Conservation (phyloP, 1,140 invertebrate genomes). For the Drosophila chauvacae region DNA sequence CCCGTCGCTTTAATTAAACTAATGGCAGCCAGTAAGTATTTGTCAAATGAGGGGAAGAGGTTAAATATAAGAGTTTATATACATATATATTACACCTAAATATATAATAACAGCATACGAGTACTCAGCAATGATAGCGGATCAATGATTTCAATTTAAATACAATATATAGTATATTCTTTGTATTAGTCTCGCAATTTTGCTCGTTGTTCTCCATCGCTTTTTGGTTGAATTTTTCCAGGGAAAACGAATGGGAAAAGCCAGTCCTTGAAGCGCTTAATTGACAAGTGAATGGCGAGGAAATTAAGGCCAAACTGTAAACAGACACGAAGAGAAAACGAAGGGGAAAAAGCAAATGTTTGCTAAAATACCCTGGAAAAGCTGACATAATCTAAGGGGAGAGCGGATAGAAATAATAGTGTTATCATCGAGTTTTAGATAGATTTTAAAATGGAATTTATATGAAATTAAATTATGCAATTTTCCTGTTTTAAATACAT, state of each 20-base stretch:
- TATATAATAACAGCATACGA: neutral
- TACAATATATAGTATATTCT: neutral
- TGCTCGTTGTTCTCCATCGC: neutral
- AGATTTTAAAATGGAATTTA: neutral
- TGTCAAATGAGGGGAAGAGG: neutral
- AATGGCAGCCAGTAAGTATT: constrained; percentile 25
- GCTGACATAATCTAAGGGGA: neutral
- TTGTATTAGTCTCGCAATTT: neutral
- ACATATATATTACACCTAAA: neutral
- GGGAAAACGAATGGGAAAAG: constrained; percentile 9
- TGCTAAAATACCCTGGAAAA: neutral
- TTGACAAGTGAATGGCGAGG: constrained; percentile 72
- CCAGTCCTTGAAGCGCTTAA: constrained; percentile 70
- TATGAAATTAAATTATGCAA: no score
- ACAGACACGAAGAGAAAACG: constrained; percentile 21
- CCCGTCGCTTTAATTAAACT: constrained; percentile 37
- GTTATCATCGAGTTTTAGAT: neutral
- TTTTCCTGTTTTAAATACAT: no score
- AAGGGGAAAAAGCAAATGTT: neutral
- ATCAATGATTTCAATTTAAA: neutral
- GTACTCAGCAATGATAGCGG: neutral
- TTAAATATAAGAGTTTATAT: neutral
- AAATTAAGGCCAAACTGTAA: constrained; percentile 57
- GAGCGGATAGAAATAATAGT: neutral
- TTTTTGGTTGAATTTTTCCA: neutral